Evolutionary conservation across 2,888 invertebrate genomes (phyloP).

Genomic region (Oxycera nigricornis): DNA sequence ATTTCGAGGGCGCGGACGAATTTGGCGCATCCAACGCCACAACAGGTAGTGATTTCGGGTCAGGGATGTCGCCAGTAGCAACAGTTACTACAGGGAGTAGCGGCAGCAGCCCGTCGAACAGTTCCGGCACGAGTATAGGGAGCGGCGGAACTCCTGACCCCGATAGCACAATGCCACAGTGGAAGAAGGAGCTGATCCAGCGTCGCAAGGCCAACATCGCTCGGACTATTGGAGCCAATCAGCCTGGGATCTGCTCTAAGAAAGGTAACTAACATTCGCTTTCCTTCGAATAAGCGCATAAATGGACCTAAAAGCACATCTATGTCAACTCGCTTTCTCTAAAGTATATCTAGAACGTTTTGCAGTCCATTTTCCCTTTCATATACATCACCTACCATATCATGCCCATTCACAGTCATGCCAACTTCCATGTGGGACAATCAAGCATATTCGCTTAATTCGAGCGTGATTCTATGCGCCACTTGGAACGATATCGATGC

Average conservation of each 20-base stretch:
- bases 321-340: neutral
- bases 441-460: neutral
- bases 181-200: constrained; percentile 84
- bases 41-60: constrained; percentile 20
- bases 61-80: neutral
- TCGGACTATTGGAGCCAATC: constrained; percentile 53
- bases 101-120: neutral
- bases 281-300: too few relatives aligned
- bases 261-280: constrained; percentile 31
- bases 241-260: constrained; percentile 43
- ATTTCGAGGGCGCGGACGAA: neutral
- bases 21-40: neutral
- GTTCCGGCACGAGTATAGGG: neutral
- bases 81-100: neutral
- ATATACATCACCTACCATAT: too few relatives aligned
- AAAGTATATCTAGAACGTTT: neutral
- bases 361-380: neutral
- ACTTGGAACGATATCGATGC: neutral
- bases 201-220: constrained; percentile 65
- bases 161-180: constrained; percentile 69
- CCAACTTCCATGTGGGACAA: neutral
- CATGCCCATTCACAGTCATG: neutral
- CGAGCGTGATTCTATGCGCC: neutral
- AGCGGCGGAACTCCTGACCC: neutral
- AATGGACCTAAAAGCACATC: neutral